These are phyloP conservation scores for Ceratina australensis DNA, from an alignment of 1,140 invertebrate genomes.

Conservation along the genomic window DNA sequence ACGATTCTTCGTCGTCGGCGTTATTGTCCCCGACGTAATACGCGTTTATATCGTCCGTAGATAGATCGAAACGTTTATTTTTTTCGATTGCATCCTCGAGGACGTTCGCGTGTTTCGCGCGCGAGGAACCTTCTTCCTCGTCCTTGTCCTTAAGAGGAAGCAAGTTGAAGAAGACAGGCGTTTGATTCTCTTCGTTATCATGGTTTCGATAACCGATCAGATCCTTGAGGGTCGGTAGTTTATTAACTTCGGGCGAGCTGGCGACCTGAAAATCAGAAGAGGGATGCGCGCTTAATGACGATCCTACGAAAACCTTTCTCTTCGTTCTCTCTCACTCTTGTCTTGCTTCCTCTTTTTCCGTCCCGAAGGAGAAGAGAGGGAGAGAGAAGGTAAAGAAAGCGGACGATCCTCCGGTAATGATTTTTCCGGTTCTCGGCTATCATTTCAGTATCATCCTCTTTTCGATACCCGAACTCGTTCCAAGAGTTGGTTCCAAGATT, in stretches of 20 bases:
- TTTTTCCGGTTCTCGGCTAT: neutral
- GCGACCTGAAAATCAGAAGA: slow-evolving; percentile 77
- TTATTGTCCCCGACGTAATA: slow-evolving; percentile 28
- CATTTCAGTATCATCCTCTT: neutral
- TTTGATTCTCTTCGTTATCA: slow-evolving; percentile 15
- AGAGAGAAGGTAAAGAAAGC: slow-evolving; percentile 26
- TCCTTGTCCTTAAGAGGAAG: slow-evolving; percentile 8
- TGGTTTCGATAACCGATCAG: slow-evolving; percentile 58
- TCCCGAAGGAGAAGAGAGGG: slow-evolving; percentile 32
- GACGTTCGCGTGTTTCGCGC: neutral
- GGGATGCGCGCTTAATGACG: slow-evolving; percentile 63
- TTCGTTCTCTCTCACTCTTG: slow-evolving; percentile 40
- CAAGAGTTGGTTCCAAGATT: neutral
- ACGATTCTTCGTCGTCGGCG: slow-evolving; percentile 13
- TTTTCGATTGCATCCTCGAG: neutral
- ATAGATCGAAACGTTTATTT: slow-evolving; percentile 1
- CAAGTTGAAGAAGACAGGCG: slow-evolving; percentile 47
- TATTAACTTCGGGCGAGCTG: slow-evolving; percentile 60
- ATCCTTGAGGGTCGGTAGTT: slow-evolving; percentile 71
- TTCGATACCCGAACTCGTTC: neutral
- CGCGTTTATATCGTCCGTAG: neutral
- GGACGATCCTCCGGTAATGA: neutral
- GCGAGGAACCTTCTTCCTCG: neutral
- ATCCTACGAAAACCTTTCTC: slow-evolving; percentile 20
- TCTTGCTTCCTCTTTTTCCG: slow-evolving; percentile 27